Evolutionary conservation across 1,140 invertebrate species (phyloP), one percentile per base, ranked within the genome.

Genomic region (Camponotus vicinus): DNA sequence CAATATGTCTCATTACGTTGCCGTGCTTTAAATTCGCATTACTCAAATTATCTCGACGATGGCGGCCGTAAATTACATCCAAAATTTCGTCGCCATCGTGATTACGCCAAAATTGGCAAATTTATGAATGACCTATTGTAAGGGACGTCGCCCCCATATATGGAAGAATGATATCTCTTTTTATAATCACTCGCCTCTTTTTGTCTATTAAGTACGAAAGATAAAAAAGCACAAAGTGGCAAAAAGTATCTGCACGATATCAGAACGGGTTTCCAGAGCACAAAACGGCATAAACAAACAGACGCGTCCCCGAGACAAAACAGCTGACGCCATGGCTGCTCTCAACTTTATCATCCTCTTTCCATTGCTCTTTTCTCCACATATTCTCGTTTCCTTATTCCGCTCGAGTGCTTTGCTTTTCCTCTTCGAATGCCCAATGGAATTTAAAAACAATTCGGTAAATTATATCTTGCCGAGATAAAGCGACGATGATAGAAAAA

Each of bases 401-500:
- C 13, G 8, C 37, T 57, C 34, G 32, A 63, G 6, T 40, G 63
- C 71, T 86, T 90, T 70, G 73, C 76, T 88, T 59, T 77, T 79
- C 37, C 63, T 79, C 64, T 70, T 70, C 67, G 13, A 15, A 67
- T 57, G 63, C 84, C 63, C 64, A 70, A 89, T 85, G 92, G 91
- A 93, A 94, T 95, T 94, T 93, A 94, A 92, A 94, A 94, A 94
- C 93, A 94, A 94, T 94, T 94, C 90, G 91, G 89, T 91, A 94
- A 94, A 94, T 94, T 95, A 92, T 91, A 94, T 93, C 90, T 89
- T 86, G 88, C 32, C 42, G 61, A 21, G 71, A 87, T 49, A 76
- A 83, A 87, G 61, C 78, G 69, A 88, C 64, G 42, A n/a, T 13
- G 55, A 61, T 37, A 45, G n/a, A 45, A 45, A 61, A 9, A 34